These are phyloP conservation scores for Vanessa tameamea DNA, from an alignment of 1,140 invertebrate genomes.

Conservation along the genomic window DNA sequence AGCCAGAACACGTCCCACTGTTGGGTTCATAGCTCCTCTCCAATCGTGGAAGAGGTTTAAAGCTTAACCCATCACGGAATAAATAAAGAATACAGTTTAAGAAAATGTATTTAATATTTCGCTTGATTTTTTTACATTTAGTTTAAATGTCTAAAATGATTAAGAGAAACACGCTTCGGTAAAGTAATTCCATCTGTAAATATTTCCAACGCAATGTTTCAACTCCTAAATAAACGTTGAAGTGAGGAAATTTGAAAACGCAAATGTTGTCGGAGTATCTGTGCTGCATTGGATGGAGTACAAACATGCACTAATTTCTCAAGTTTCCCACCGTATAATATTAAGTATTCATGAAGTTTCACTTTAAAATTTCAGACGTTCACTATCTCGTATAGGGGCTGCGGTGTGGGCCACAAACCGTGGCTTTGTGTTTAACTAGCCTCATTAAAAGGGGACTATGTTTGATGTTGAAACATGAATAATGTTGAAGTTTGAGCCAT, in stretches of 20 bases:
- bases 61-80: too few relatives aligned
- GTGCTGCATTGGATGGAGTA: constrained; percentile 2
- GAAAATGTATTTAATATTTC: too few relatives aligned
- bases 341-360: constrained; percentile 28
- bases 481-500: constrained; percentile 20
- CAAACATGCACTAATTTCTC: constrained; percentile 28
- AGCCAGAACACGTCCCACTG: too few relatives aligned
- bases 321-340: constrained; percentile 25
- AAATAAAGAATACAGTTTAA: too few relatives aligned
- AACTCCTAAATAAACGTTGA: constrained; percentile 6
- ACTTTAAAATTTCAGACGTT: constrained; percentile 27
- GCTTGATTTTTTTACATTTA: too few relatives aligned
- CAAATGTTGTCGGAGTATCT: constrained; percentile 3
- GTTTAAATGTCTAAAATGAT: neutral
- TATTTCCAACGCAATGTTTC: neutral
- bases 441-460: constrained; percentile 29
- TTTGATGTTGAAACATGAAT: constrained; percentile 32
- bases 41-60: too few relatives aligned
- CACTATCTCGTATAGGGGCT: constrained; percentile 16
- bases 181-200: neutral
- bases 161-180: neutral
- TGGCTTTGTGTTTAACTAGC: constrained; percentile 24
- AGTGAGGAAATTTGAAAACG: constrained; percentile 10
- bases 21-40: too few relatives aligned
- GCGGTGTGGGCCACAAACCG: neutral